Evolutionary conservation across 2,113 vertebrate genomes (phyloP), one percentile per base, ranked within the genome.

Genomic region (Tachysurus fulvidraco): DNA sequence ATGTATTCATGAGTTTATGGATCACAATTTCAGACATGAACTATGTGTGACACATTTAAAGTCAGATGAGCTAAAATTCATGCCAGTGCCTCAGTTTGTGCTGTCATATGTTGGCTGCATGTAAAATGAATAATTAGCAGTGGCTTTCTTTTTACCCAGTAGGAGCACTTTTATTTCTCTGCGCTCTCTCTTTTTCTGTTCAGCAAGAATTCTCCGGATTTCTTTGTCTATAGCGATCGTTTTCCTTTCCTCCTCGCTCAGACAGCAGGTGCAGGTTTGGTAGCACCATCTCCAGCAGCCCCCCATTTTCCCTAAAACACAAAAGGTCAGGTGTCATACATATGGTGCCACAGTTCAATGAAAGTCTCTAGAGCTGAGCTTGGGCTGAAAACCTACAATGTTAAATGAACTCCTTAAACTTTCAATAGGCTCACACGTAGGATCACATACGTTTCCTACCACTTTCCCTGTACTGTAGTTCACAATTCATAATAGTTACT

Each of bases 151-250:
- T 94, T 95, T 89, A 97, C 97, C 97, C 14, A 97, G 87, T n/a
- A 98, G 90, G 23, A 98, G 95, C 46, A 98, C 91, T 91, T 98
- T 98, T 4, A 98, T 93, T 87, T 97, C 96, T 30, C 79, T 92
- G 0, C 92, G 93, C 74, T 97, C 95, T 46, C 89, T 92, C 81
- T 93, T 95, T 90, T 96, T 97, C 92, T 97, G 96, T 0, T 95
- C 91, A 36, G 93, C 91, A 3, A 97, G 95, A 62, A 95, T 93
- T 88, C 86, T 94, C 90, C 92, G 90, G 80, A 98, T 98, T 91
- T 97, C 95, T 62, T 93, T 95, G 94, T 97, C 94, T 54, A 97
- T 92, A 0, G 90, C 91, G 2, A 95, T 67, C 0, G 89, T 90
- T 0, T 80, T 92, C 90, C 94, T 96, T 87, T 97, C 96, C 0